phyloP scores from a whole-genome alignment of 2,888 invertebrate genomes.

The Meandrusa payeni region DNA sequence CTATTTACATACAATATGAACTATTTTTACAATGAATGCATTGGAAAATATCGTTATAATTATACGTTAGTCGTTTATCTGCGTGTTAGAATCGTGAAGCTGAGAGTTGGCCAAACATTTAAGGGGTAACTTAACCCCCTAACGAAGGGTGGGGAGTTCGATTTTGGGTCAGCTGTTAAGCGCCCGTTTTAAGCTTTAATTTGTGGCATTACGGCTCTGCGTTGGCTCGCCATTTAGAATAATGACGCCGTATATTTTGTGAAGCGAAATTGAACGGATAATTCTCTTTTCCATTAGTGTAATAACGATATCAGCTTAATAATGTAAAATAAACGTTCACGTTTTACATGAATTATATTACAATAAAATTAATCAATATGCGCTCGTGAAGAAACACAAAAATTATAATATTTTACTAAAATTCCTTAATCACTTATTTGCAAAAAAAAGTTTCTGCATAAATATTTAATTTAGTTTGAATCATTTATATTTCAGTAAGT shows the following conservation, averaged over 20 bases:
- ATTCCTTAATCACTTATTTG: no score
- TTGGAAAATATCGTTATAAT: no score
- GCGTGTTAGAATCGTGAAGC: neutral
- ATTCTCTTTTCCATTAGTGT: constrained; percentile 53
- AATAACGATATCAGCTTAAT: constrained; percentile 17
- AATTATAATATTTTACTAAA: no score
- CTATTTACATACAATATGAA: no score
- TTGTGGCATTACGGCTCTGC: constrained; percentile 74
- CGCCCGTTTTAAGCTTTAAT: constrained; percentile 80
- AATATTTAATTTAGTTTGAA: no score
- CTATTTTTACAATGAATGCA: no score
- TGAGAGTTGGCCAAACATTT: constrained; percentile 17
- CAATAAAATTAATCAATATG: no score
- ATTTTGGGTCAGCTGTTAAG: constrained; percentile 80
- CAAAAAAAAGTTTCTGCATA: no score
- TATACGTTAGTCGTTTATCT: no score
- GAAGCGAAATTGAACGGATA: constrained; percentile 52
- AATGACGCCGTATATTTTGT: constrained; percentile 66
- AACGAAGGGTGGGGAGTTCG: constrained; percentile 62
- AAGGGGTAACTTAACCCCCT: constrained; percentile 35
- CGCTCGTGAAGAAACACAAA: no score
- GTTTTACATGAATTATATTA: no score
- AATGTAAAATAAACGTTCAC: neutral
- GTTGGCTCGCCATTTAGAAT: constrained; percentile 70
- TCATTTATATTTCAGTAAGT: no score